Evolutionary conservation across 2,113 vertebrate genomes (phyloP).

Genomic region (Dipodomys merriami): DNA sequence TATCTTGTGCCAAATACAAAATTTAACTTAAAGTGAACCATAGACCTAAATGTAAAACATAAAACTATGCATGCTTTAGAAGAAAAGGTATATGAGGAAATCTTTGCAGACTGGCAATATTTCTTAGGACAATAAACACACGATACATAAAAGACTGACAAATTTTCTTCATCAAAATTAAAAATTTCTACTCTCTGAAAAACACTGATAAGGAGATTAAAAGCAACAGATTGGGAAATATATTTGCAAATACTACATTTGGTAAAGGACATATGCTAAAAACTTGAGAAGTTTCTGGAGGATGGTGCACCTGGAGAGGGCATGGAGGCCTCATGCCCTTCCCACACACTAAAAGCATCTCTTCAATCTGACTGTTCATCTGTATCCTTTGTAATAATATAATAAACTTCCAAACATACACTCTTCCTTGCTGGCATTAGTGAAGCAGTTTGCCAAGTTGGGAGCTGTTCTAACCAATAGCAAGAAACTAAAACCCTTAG

Average conservation of each 20-base stretch:
- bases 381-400: not conserved
- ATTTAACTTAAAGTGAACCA: not conserved
- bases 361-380: not conserved
- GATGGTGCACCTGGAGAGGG: not conserved
- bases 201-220: not conserved
- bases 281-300: not conserved
- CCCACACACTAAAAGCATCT: not conserved
- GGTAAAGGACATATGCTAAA: not conserved
- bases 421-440: not conserved
- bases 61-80: conserved; percentile 11
- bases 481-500: not conserved
- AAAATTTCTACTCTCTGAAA: not conserved
- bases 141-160: not conserved
- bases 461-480: not conserved
- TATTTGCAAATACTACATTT: not conserved
- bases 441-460: not conserved
- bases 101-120: not conserved
- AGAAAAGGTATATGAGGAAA: conserved; percentile 16
- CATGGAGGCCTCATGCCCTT: not conserved
- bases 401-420: not conserved
- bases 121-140: conserved; percentile 16
- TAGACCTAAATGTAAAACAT: not conserved
- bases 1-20: not conserved
- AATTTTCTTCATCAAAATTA: not conserved
- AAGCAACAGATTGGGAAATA: not conserved